These are phyloP conservation scores for Dolichopus griseipennis DNA, from an alignment of 2,888 invertebrate genomes.

Conservation along the genomic window DNA sequence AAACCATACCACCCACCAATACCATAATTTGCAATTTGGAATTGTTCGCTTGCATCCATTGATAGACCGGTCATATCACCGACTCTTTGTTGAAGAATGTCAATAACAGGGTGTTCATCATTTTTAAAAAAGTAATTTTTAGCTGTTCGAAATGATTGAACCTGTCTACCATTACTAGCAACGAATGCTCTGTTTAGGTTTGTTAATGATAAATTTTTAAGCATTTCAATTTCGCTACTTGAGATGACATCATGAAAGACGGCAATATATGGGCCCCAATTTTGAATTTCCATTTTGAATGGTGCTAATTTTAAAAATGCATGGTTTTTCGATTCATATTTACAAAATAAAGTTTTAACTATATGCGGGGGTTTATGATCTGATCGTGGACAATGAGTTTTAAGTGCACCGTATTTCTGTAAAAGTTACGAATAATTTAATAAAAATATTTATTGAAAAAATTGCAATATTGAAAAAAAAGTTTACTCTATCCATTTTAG, in stretches of 20 bases:
- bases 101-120: conserved; percentile 22
- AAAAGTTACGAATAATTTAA: too few species aligned
- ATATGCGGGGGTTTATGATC: too few species aligned
- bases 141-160: conserved; percentile 31
- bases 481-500: too few species aligned
- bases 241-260: conserved; percentile 33
- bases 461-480: too few species aligned
- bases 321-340: conserved; percentile 10
- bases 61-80: conserved; percentile 34
- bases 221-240: conserved; percentile 28
- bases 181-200: conserved; percentile 29
- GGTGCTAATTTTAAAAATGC: conserved; percentile 33
- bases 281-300: conserved; percentile 33
- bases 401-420: neutral
- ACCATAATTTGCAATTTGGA: conserved; percentile 38
- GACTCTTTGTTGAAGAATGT: conserved; percentile 29
- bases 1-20: conserved; percentile 36
- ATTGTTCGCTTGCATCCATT: conserved; percentile 29
- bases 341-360: conserved; percentile 6
- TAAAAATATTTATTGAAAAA: too few species aligned
- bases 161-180: conserved; percentile 24
- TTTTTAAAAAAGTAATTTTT: conserved; percentile 35
- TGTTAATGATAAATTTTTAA: conserved; percentile 29
- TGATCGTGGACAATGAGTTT: too few species aligned
- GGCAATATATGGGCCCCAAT: conserved; percentile 33